Evolutionary conservation across 92 coral and sea anemone genomes (phyloP).

Genomic region (Muricea muricata): DNA sequence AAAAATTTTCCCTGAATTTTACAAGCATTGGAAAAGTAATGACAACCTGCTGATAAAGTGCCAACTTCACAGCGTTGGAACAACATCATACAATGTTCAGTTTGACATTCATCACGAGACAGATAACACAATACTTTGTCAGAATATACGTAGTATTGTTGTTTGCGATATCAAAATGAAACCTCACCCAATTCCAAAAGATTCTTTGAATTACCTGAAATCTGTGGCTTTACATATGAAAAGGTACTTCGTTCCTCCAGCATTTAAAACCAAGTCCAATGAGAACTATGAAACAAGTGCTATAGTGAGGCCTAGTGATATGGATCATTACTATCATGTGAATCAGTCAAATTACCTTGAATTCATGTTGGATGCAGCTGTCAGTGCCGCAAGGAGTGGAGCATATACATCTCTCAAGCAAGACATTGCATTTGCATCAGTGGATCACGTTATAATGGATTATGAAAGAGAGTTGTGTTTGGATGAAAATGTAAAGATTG

Average conservation of each 20-base stretch:
- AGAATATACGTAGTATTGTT: not conserved
- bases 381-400: slow-evolving; percentile 11
- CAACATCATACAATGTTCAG: slow-evolving; percentile 1
- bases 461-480: slow-evolving; percentile 1
- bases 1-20: not conserved
- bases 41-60: not conserved
- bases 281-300: not conserved
- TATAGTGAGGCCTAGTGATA: slow-evolving; percentile 5
- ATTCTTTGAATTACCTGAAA: not conserved
- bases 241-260: not conserved
- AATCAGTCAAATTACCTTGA: not conserved
- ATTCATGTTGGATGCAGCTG: slow-evolving; percentile 26
- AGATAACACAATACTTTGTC: not conserved
- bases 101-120: not conserved
- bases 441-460: not conserved
- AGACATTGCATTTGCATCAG: slow-evolving; percentile 31
- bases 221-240: not conserved
- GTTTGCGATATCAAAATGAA: not conserved
- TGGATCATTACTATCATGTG: slow-evolving; percentile 7
- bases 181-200: not conserved
- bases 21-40: not conserved
- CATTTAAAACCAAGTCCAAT: not conserved
- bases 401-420: slow-evolving; percentile 18
- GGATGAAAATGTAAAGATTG: not conserved
- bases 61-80: not conserved